Base-by-base conservation (phyloP, 1,140 invertebrate genomes). In the Octopus sinensis region DNA sequence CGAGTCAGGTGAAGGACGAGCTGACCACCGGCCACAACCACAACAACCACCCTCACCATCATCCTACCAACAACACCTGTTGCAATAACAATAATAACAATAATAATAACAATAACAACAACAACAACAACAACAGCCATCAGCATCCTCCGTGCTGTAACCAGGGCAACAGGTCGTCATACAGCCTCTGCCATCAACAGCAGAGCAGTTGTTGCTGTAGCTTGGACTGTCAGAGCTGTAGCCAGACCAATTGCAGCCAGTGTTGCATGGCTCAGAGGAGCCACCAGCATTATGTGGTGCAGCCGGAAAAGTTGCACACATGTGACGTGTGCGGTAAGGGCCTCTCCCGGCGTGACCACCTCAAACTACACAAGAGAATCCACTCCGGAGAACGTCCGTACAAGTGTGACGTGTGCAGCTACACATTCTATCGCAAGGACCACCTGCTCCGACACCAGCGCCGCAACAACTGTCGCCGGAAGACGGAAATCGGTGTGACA, bases 271-370 rank as follows among this genome's bases (percentile, higher is more conserved):
- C 6, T 73, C 56, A 9, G 9, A 9, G 17, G 9, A 9, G 17
- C 17, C 68, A 73, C 30, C 68, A 73, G 5, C 17, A 73, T n/a
- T 23, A 73, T 9, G 68, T 73, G 5, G 3, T 73, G 30, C 68
- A 73, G 68, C 30, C 68, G 6, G 85, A 85, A 82, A 95, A 95
- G 89, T 96, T 97, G 0, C 97, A 98, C 91, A 62, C 79, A 53
- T 87, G 86, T 80, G 81, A 82, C 9, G 79, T 82, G 4, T 87
- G 86, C 80, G 80, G 80, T 12, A 84, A 86, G 30, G 51, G 43
- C 7, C 85, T 82, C 73, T 81, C 80, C 4, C 80, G 80, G 30
- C 78, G 12, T 7, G 51, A 54, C 9, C 80, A 84, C 78, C 80
- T 86, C 23, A 54, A 12, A 79, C 80, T 76, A 54, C 86, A 87